Conservation (phyloP, 2,797 vertebrate genomes). For the Paratrypauchen microcephalus region DNA sequence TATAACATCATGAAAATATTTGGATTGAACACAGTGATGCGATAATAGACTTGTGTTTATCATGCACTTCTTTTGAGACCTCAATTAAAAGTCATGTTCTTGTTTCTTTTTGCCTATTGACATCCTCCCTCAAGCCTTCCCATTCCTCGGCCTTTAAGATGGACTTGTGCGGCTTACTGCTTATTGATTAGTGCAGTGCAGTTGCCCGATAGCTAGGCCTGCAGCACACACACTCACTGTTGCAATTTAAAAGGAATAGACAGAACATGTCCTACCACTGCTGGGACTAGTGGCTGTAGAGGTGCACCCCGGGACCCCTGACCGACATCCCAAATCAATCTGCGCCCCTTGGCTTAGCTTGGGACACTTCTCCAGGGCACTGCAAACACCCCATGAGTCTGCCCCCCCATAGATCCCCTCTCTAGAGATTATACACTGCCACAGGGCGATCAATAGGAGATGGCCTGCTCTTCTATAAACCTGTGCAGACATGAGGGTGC, state of each 20-base stretch:
- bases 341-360: conserved; percentile 62
- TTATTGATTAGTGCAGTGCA: conserved; percentile 65
- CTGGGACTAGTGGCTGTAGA: conserved; percentile 24
- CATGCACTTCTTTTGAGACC: background rate
- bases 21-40: background rate
- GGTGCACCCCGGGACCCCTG: conserved; percentile 36
- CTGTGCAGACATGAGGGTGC: conserved; percentile 16
- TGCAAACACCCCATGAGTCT: conserved; percentile 56
- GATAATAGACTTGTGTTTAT: background rate
- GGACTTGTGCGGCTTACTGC: conserved; percentile 59
- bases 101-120: conserved; percentile 33
- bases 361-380: conserved; percentile 56
- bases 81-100: conserved; percentile 19
- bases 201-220: conserved; percentile 45
- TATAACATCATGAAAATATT: background rate
- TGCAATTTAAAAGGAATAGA: conserved; percentile 43
- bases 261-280: conserved; percentile 30
- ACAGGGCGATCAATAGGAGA: conserved; percentile 68
- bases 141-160: conserved; percentile 63
- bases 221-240: conserved; percentile 43
- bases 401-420: conserved; percentile 65
- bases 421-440: conserved; percentile 70
- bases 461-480: conserved; percentile 50
- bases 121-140: conserved; percentile 48
- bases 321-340: conserved; percentile 68